These are phyloP conservation scores for Coracopsis vasa DNA, from an alignment of 2,113 vertebrate species.

Conservation along the genomic window DNA sequence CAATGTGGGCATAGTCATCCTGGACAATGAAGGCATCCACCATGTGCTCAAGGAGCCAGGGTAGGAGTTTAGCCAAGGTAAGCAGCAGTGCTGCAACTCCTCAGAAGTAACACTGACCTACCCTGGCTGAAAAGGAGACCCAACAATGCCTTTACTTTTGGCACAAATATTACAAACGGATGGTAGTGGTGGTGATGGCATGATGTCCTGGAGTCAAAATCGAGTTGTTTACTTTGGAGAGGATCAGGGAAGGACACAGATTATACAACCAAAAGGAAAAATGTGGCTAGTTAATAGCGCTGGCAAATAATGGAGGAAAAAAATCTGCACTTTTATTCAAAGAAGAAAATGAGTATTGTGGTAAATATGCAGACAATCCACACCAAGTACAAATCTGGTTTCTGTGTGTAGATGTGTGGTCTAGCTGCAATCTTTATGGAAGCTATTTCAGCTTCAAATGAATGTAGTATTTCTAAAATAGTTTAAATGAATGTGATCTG, in stretches of 20 bases:
- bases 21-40: not conserved
- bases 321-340: slow-evolving; percentile 52
- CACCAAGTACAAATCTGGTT: slow-evolving; percentile 52
- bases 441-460: slow-evolving; percentile 36
- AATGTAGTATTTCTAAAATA: slow-evolving; percentile 39
- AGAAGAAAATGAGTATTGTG: slow-evolving; percentile 57
- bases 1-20: accelerated
- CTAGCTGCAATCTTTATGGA: slow-evolving; percentile 35
- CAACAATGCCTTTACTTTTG: accelerated
- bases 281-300: not conserved
- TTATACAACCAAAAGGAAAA: slow-evolving; percentile 43
- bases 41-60: not conserved
- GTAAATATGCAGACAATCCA: slow-evolving; percentile 50
- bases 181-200: not conserved
- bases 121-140: accelerated
- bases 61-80: not conserved
- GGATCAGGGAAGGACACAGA: slow-evolving; percentile 36
- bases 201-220: not conserved
- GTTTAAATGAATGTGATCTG: slow-evolving; percentile 20
- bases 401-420: slow-evolving; percentile 62
- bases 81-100: accelerated
- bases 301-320: slow-evolving; percentile 28
- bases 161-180: not conserved
- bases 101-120: accelerated
- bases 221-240: not conserved